Conservation (phyloP, 1,140 invertebrate species). For the Nebria ingens region DNA sequence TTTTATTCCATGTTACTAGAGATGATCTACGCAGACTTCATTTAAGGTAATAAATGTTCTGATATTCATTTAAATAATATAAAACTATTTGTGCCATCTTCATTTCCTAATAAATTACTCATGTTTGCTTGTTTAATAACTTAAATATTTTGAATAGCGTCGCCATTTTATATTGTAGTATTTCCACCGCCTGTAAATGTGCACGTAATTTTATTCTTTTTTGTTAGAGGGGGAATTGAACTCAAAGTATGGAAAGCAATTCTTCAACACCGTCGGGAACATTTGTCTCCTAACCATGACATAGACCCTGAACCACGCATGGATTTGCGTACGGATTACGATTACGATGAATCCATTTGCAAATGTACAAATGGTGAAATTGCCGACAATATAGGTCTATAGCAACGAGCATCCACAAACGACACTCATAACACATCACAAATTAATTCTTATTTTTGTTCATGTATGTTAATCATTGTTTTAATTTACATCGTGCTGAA, state of each 20-base stretch:
- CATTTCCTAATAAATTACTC: not conserved
- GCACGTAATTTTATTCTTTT: too few relatives aligned
- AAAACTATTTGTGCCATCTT: too few relatives aligned
- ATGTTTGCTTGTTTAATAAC: slow-evolving; percentile 1
- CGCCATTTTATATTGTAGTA: too few relatives aligned
- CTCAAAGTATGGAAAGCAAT: slow-evolving; percentile 44
- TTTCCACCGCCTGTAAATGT: too few relatives aligned
- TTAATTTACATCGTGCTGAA: not conserved
- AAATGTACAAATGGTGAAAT: slow-evolving; percentile 4
- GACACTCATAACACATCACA: not conserved
- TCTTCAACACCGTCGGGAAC: slow-evolving; percentile 33
- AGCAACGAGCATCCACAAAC: not conserved
- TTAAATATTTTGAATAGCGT: too few relatives aligned
- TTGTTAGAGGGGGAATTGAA: slow-evolving; percentile 36
- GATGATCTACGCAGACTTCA: slow-evolving; percentile 65
- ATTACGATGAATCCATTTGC: not conserved
- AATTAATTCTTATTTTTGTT: not conserved
- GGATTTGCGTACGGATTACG: not conserved
- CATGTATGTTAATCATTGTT: not conserved
- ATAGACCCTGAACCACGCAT: not conserved
- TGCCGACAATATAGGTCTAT: not conserved
- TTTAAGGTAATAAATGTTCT: slow-evolving; percentile 40
- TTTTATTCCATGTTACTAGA: slow-evolving; percentile 59
- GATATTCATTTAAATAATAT: slow-evolving; percentile 11
- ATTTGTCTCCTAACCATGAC: not conserved